These are phyloP conservation scores for Poecilia velifera DNA, from an alignment of 2,797 vertebrate species.

Conservation along the genomic window DNA sequence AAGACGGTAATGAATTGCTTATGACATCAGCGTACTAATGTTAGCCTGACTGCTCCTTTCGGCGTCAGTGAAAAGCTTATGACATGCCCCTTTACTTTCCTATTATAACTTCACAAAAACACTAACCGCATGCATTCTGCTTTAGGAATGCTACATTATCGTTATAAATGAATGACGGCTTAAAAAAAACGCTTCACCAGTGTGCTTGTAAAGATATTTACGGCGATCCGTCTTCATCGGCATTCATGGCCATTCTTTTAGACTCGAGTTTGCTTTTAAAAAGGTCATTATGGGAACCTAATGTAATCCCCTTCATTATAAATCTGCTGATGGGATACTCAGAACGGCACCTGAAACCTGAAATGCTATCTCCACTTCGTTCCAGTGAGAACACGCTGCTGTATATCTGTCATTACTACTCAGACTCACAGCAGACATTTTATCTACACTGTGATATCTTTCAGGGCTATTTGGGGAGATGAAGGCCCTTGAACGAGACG, in stretches of 20 bases:
- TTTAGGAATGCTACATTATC: slow-evolving; percentile 26
- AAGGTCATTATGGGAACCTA: slow-evolving; percentile 60
- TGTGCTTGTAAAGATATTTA: slow-evolving; percentile 26
- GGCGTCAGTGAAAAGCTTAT: slow-evolving; percentile 41
- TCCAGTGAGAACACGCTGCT: slow-evolving; percentile 26
- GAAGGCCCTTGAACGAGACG: slow-evolving; percentile 35
- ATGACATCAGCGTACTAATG: slow-evolving; percentile 60
- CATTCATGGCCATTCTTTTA: slow-evolving; percentile 51
- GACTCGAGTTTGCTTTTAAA: slow-evolving; percentile 47
- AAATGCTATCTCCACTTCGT: slow-evolving; percentile 47
- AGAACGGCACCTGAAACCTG: slow-evolving; percentile 32
- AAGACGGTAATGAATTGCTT: slow-evolving; percentile 61
- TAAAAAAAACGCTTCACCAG: slow-evolving; percentile 25
- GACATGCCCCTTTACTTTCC: slow-evolving; percentile 16
- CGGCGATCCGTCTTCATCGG: slow-evolving; percentile 37
- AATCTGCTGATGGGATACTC: slow-evolving; percentile 59
- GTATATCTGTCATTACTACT: slow-evolving; percentile 47
- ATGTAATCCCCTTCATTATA: slow-evolving; percentile 54
- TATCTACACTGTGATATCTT: slow-evolving; percentile 54
- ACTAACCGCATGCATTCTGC: not conserved
- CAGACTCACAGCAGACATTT: slow-evolving; percentile 29
- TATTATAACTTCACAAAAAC: not conserved
- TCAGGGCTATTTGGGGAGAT: slow-evolving; percentile 50
- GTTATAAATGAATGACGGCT: slow-evolving; percentile 31
- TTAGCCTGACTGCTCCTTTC: slow-evolving; percentile 51